Evolutionary conservation across 2,113 vertebrate species (phyloP), one percentile per base, ranked within the genome.

Genomic region (Phrynosoma platyrhinos): DNA sequence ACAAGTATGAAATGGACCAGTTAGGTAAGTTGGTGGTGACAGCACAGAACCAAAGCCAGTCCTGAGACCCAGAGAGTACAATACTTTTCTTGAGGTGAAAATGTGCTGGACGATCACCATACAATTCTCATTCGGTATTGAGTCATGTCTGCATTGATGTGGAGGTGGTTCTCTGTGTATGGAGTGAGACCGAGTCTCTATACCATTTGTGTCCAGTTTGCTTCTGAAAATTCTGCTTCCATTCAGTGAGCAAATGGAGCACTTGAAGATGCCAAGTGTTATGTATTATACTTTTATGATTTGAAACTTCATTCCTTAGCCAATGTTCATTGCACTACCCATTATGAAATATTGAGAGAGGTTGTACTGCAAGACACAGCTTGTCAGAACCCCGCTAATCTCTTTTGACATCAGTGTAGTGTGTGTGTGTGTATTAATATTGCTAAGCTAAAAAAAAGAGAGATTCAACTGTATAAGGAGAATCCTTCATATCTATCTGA

Each of bases 301-400:
- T 30, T 77, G 18, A 64, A 78, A 68, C 79, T 27, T 66, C 42
- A 69, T 82, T 62, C 83, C 14, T 90, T 36, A 13, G 6, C 21
- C 62, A 36, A 8, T 14, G 3, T 40, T 32, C 79, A 14, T 79
- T 84, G 9, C 42, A 1, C 68, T 86, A 23, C 55, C 16, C 36
- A 66, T 3, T 40, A 47, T 69, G 66, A 82, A 36, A 32, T 14
- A 18, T 12, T 75, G 23, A 66, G 5, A 18, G 58, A 7, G 40
- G 27, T 85, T 82, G 42, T 53, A 53, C 64, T 69, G n/a, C 68
- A 75, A 76, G 66, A 21, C 1, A 30, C 21, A 36, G 42, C 16
- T 87, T 71, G 77, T 87, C 83, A 85, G 42, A 85, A 32, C 32
- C 23, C 9, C 58, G 23, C 71, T 47, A 76, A 68, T 68, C 36